phyloP scores from a whole-genome alignment of 1,140 invertebrate species.

The Dysdera silvatica region DNA sequence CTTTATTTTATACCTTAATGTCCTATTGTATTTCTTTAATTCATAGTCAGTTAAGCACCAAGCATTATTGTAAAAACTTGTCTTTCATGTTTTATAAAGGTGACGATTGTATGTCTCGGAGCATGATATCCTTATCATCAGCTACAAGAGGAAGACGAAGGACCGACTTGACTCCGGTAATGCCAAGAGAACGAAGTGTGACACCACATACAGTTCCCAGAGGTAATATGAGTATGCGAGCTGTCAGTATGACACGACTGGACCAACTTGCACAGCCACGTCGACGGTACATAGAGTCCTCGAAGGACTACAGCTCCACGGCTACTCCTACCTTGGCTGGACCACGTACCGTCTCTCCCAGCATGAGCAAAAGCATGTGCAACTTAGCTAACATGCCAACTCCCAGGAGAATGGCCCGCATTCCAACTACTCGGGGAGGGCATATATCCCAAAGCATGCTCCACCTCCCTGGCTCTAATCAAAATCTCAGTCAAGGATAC shows the following conservation, averaged over 20 bases:
- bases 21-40: too few species aligned
- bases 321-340: neutral
- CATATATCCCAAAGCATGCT: constrained; percentile 22
- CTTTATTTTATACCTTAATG: too few species aligned
- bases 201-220: constrained; percentile 22
- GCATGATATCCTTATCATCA: constrained; percentile 29
- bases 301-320: neutral
- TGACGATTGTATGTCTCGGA: constrained; percentile 31
- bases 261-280: constrained; percentile 70
- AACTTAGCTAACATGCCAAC: constrained; percentile 18
- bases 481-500: neutral
- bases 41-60: too few species aligned
- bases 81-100: neutral
- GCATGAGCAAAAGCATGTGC: constrained; percentile 30
- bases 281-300: constrained; percentile 36
- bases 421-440: neutral
- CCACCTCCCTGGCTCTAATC: constrained; percentile 10
- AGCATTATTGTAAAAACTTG: too few species aligned
- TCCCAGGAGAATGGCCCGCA: neutral
- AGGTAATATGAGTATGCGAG: constrained; percentile 38
- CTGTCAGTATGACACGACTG: constrained; percentile 82
- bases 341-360: constrained; percentile 22
- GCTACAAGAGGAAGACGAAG: constrained; percentile 16
- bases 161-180: constrained; percentile 26
- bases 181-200: constrained; percentile 13